Evolutionary conservation across 1,140 invertebrate species (phyloP).

Genomic region (Cepaea nemoralis): DNA sequence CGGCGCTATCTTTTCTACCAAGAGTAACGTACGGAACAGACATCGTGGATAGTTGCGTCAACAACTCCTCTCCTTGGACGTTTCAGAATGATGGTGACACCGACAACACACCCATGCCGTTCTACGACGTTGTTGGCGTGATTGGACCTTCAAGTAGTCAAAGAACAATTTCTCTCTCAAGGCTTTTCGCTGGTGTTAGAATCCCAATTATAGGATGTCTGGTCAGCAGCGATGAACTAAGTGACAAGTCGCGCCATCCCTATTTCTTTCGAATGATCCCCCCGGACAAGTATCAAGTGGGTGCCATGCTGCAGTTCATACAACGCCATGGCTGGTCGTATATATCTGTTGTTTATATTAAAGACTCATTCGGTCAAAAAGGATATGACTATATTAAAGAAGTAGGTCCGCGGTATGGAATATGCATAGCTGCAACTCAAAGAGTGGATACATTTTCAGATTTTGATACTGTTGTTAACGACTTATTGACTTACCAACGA

Average conservation of each 20-base stretch:
- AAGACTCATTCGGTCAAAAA: constrained; percentile 80
- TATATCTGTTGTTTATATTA: constrained; percentile 79
- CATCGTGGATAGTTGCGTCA: neutral
- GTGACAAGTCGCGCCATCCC: constrained; percentile 45
- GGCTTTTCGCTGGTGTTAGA: constrained; percentile 76
- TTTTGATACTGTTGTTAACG: neutral
- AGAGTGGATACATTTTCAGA: neutral
- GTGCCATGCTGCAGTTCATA: constrained; percentile 80
- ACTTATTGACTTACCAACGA: neutral
- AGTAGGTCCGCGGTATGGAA: constrained; percentile 77
- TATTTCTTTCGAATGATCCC: constrained; percentile 55
- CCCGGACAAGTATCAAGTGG: constrained; percentile 74
- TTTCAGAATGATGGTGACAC: neutral
- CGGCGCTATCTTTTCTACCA: neutral
- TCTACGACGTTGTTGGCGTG: constrained; percentile 51
- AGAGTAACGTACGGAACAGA: neutral
- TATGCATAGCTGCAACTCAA: constrained; percentile 78
- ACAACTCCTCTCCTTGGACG: neutral
- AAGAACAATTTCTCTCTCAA: constrained; percentile 78
- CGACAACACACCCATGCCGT: neutral
- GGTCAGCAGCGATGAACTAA: constrained; percentile 46
- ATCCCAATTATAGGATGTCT: constrained; percentile 75
- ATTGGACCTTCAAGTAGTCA: constrained; percentile 70
- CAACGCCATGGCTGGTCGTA: constrained; percentile 79
- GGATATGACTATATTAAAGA: constrained; percentile 79